These are phyloP conservation scores for Danaus melanippus DNA, from an alignment of 1,140 invertebrate species.

Conservation along the genomic window DNA sequence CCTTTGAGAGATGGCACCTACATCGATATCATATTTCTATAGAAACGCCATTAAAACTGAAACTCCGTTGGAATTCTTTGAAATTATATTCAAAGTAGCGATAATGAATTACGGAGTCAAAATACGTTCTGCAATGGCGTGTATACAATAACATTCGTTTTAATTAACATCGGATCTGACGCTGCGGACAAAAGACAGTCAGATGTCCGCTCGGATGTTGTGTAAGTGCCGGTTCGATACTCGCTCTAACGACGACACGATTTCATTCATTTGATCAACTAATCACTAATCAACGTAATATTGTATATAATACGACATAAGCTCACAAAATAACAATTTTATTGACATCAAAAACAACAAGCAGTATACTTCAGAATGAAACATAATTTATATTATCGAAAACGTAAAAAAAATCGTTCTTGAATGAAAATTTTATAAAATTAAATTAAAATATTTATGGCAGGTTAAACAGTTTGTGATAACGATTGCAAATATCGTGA, in stretches of 20 bases:
- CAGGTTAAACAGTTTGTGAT: too few species aligned
- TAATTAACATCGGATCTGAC: slow-evolving; percentile 53
- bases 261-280: neutral
- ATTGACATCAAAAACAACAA: too few species aligned
- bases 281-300: too few species aligned
- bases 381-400: too few species aligned
- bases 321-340: too few species aligned
- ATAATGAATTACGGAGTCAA: neutral
- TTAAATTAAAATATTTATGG: too few species aligned
- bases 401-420: neutral
- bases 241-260: slow-evolving; percentile 26
- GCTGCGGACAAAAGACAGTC: slow-evolving; percentile 51
- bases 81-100: slow-evolving; percentile 11
- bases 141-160: slow-evolving; percentile 46
- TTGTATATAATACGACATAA: too few species aligned
- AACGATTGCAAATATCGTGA: slow-evolving; percentile 19
- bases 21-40: slow-evolving; percentile 12
- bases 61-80: slow-evolving; percentile 8
- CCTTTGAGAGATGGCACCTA: slow-evolving; percentile 7
- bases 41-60: slow-evolving; percentile 10
- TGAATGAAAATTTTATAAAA: too few species aligned
- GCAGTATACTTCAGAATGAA: too few species aligned
- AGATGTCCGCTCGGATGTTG: slow-evolving; percentile 31
- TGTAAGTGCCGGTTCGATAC: slow-evolving; percentile 14
- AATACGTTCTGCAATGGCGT: slow-evolving; percentile 10